phyloP scores from a whole-genome alignment of 2,797 vertebrate genomes.

The Tiaroga cobitis region DNA sequence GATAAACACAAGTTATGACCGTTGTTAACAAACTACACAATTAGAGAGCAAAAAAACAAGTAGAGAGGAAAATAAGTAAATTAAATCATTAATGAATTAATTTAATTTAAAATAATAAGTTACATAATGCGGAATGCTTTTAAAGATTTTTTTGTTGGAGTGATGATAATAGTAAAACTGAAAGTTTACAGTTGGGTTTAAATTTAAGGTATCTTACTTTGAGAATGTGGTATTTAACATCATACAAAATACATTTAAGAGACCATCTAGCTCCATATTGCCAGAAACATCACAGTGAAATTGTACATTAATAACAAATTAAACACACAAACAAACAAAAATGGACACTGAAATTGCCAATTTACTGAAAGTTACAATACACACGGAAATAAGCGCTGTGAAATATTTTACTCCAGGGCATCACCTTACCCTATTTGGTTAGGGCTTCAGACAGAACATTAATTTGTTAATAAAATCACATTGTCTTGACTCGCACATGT shows the following conservation, averaged over 20 bases:
- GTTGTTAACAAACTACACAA: not conserved
- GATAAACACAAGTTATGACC: not conserved
- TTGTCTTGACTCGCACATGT: not conserved
- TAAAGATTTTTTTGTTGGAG: no score
- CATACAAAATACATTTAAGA: not conserved
- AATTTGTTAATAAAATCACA: not conserved
- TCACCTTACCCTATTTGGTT: conserved; percentile 1
- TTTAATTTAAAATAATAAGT: no score
- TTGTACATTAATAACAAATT: not conserved
- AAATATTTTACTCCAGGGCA: not conserved
- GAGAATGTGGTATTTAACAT: not conserved
- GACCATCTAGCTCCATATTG: not conserved
- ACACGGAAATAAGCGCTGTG: not conserved
- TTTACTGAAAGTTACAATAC: not conserved
- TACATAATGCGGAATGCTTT: no score
- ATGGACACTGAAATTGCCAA: not conserved
- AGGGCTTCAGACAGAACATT: not conserved
- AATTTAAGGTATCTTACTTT: not conserved
- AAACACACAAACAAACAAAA: not conserved
- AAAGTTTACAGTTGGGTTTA: no score
- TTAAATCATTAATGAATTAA: not conserved
- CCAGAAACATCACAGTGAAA: not conserved
- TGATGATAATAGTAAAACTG: no score
- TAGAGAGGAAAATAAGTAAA: not conserved
- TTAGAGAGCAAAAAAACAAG: not conserved